Conservation (phyloP, 2,888 invertebrate species). For the Nudaria mundana region DNA sequence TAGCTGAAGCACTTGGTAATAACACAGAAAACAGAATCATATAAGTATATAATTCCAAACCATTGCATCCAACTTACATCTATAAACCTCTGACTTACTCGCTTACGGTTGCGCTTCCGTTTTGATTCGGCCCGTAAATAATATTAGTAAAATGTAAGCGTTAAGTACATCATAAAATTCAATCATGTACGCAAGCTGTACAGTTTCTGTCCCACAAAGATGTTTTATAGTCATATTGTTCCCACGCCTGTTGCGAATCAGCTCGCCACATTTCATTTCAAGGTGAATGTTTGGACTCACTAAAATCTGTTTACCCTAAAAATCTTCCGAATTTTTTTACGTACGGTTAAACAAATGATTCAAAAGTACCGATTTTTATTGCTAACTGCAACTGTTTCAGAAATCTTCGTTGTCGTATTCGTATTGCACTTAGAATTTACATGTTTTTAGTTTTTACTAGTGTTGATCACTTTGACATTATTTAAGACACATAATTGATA, state of each 20-base stretch:
- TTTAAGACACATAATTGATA: no score
- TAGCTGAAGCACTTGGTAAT: no score
- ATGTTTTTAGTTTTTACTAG: no score
- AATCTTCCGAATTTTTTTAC: slow-evolving; percentile 29
- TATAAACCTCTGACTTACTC: slow-evolving; percentile 8
- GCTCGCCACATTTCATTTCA: slow-evolving; percentile 38
- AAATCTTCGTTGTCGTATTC: no score
- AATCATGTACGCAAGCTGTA: slow-evolving; percentile 65
- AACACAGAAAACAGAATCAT: no score
- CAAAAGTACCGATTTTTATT: no score
- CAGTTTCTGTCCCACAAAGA: slow-evolving; percentile 55
- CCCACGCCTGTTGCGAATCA: slow-evolving; percentile 63
- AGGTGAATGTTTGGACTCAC: slow-evolving; percentile 42
- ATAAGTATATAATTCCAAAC: no score
- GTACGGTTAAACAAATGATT: no score
- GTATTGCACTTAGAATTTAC: no score
- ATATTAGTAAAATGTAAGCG: slow-evolving; percentile 44
- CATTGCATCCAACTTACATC: no score
- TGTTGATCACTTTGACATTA: no score
- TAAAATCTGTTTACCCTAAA: slow-evolving; percentile 23
- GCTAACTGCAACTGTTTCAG: no score
- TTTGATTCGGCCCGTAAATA: slow-evolving; percentile 26
- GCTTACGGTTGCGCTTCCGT: slow-evolving; percentile 25
- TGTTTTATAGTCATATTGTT: slow-evolving; percentile 74
- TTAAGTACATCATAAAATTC: slow-evolving; percentile 71